Base-by-base conservation (phyloP, 35 echinoderm and acorn worm species). In the Lytechinus pictus region DNA sequence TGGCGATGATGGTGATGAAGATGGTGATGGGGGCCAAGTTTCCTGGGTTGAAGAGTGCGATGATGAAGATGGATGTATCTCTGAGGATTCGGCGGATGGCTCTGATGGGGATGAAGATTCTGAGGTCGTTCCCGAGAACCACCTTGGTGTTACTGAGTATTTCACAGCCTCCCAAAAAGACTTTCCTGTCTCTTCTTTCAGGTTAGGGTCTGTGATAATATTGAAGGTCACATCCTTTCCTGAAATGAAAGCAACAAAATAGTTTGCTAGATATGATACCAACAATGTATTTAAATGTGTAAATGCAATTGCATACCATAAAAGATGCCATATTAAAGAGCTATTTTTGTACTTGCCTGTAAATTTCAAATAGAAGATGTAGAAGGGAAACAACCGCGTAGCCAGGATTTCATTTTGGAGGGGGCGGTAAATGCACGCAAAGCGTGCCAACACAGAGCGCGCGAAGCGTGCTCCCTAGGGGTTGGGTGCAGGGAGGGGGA, bases 201-300 rank as follows among this genome's bases (percentile, higher is more conserved):
- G 91, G 33, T 87, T 66, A 53, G 97, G 96, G 57, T 98, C 97
- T 53, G 53, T 96, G 89, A 98, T 96, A 16, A 98, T 96, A 95
- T 95, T 96, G 13, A 95, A 27, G 24, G 97, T 97, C 9, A 98
- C 97, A 61, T 97, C 60, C 24, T 98, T 98, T 28, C 97, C 97
- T 98, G 66, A 79, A 79, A 16, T n/a, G 4, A 79, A 79, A n/a
- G 21, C 19, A 79, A 27, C 19, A 79, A 79, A 21, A 2, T 44
- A 44, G 33, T 44, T 44, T 44, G 0, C 33, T 44, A 44, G 33
- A 44, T 44, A 44, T 44, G 0, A 44, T 44, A 1, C 33, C 33
- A 44, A 44, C 33, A 44, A 44, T 44, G 2, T 44, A 44, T 44
- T 44, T 44, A 44, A 44, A 44, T 44, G 33, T 44, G 33, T 44